A percentile compares a stretch with the other conserved stretches of the same genome.
phyloP scores from a whole-genome alignment of 2,797 vertebrate genomes.

The Rhincodon typus region DNA sequence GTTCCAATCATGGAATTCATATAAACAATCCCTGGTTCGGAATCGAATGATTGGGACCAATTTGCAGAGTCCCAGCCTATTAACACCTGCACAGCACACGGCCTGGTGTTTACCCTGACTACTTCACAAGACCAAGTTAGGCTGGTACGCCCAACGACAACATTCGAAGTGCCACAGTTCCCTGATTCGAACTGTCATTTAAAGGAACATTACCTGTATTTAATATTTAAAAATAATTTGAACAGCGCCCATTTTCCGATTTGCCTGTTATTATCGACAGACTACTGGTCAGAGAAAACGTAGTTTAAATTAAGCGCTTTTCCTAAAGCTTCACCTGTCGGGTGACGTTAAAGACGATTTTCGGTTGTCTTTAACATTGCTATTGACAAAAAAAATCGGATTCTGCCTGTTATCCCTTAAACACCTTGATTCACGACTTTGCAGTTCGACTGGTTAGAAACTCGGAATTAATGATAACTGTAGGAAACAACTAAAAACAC shows the following conservation, averaged over 20 bases:
- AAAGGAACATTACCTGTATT: not conserved
- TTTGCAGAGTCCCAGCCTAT: constrained; percentile 24
- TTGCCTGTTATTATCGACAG: not conserved
- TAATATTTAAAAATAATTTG: not conserved
- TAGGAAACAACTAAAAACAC: too few species aligned
- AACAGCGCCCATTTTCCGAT: too few species aligned
- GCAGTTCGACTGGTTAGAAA: not conserved
- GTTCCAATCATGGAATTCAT: not conserved
- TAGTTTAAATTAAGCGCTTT: not conserved
- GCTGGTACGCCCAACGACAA: too few species aligned
- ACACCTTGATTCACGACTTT: not conserved
- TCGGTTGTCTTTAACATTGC: not conserved
- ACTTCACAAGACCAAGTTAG: not conserved
- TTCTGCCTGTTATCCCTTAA: not conserved
- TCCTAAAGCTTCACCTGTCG: not conserved
- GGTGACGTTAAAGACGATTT: not conserved
- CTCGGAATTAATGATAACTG: not conserved
- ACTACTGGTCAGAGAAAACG: not conserved
- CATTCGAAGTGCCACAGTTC: not conserved
- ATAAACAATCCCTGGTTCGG: not conserved
- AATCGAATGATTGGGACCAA: constrained; percentile 27
- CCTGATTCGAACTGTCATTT: not conserved
- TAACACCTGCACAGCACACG: constrained; percentile 14
- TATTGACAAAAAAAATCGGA: not conserved
- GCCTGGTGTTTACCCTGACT: not conserved